These are phyloP conservation scores for Nestor notabilis DNA, from an alignment of 2,113 vertebrate genomes.

Conservation along the genomic window DNA sequence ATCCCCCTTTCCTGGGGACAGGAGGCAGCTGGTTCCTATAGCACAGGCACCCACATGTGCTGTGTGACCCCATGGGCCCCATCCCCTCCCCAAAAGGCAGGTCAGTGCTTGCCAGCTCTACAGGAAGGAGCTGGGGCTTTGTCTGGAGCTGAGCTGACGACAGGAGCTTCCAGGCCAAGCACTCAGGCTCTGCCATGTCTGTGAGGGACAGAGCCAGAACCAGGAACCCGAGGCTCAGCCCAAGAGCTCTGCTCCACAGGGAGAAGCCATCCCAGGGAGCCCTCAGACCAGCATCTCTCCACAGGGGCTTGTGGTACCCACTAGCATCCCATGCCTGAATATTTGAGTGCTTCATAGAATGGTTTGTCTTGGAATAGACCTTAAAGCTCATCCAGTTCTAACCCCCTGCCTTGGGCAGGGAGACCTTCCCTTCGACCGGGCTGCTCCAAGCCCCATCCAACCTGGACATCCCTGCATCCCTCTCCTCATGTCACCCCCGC, in stretches of 20 bases:
- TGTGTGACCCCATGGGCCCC: accelerated
- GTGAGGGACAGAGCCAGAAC: background rate
- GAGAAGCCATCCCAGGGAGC: accelerated
- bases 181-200: accelerated
- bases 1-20: background rate
- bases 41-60: background rate
- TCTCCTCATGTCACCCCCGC: accelerated
- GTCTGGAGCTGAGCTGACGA: background rate
- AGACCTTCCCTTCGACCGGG: background rate
- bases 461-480: background rate
- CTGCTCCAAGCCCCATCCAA: background rate
- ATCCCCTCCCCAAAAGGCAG: background rate
- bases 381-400: background rate
- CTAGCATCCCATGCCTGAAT: background rate
- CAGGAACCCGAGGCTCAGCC: background rate
- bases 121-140: background rate
- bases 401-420: background rate
- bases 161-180: background rate
- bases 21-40: background rate
- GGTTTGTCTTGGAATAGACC: background rate
- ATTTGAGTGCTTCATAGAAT: background rate
- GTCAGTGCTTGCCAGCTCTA: accelerated
- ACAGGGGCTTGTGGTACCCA: accelerated
- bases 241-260: accelerated
- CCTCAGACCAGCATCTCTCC: accelerated